Evolutionary conservation across 2,888 invertebrate genomes (phyloP), one percentile per base, ranked within the genome.

Genomic region (Tillus elongatus): DNA sequence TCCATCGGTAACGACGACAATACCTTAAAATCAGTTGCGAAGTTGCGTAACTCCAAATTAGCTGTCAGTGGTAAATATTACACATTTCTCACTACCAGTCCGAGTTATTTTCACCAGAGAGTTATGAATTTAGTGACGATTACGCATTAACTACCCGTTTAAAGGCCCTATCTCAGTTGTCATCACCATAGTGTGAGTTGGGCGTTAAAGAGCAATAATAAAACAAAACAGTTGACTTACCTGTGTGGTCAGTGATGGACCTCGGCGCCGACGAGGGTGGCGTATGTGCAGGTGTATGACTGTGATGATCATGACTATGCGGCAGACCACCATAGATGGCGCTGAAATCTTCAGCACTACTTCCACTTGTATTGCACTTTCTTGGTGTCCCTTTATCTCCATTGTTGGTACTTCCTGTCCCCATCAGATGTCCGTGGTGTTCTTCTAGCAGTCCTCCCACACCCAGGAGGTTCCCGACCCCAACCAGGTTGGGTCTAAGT

Each of bases 331-430:
- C 82, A 65, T 92, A 91, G 52, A 91, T 71, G 13, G 88, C 83
- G 39, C 82, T 79, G 63, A 90, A 91, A 68, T 92, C 91, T 65
- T 91, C 91, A 29, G 86, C 85, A 33, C 84, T 85, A 14, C 84
- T 84, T 9, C 79, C 79, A 43, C 79, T 77, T 53, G 79, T 80
- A 68, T 86, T 85, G 67, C 86, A 86, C 69, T 86, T 86, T 47
- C 80, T 67, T 27, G 54, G 42, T 70, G 54, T 52, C 12, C 49
- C 48, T 33, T 74, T 74, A 53, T 68, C 69, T 30, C 56, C 60
- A 37, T 52, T 52, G n/a, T n/a, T n/a, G 28, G 47, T 42, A 39
- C 64, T 64, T 33, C 66, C 63, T 32, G 52, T 50, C 39, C 51
- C 42, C 49, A 59, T 69, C 41, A 72, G 67, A 52, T 79, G 79